These are phyloP conservation scores for Lateolabrax maculatus DNA, from an alignment of 2,797 vertebrate species.

Conservation along the genomic window DNA sequence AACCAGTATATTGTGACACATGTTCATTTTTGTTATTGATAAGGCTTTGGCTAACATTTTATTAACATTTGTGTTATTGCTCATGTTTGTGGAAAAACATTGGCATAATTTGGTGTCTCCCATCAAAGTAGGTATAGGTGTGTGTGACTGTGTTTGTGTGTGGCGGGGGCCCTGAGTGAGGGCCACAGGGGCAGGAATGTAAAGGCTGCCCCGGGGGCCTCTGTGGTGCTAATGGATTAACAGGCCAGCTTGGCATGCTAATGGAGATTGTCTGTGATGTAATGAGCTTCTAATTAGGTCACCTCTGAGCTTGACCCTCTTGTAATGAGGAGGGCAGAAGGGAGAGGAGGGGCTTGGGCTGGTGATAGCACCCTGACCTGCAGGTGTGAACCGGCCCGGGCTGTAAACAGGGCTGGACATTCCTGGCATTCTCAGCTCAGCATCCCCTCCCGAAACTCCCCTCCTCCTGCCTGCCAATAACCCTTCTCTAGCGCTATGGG, in stretches of 20 bases:
- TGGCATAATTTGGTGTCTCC: slow-evolving; percentile 22
- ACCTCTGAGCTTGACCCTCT: slow-evolving; percentile 94
- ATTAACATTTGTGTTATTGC: slow-evolving; percentile 20
- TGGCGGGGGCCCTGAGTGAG: slow-evolving; percentile 72
- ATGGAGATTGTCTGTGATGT: slow-evolving; percentile 94
- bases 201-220: slow-evolving; percentile 86
- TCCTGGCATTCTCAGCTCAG: slow-evolving; percentile 85
- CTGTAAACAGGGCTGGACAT: slow-evolving; percentile 87
- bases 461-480: slow-evolving; percentile 82
- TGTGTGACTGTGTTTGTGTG: slow-evolving; percentile 67
- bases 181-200: slow-evolving; percentile 88
- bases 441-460: slow-evolving; percentile 81
- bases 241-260: slow-evolving; percentile 92
- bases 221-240: slow-evolving; percentile 92
- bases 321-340: slow-evolving; percentile 87
- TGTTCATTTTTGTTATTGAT: neutral
- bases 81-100: slow-evolving; percentile 6
- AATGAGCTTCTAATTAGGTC: slow-evolving; percentile 99
- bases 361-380: slow-evolving; percentile 89
- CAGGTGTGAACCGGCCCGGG: slow-evolving; percentile 87
- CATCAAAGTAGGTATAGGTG: slow-evolving; percentile 44
- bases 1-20: neutral
- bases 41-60: neutral
- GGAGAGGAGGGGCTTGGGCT: slow-evolving; percentile 77
- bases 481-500: slow-evolving; percentile 74